phyloP scores from a whole-genome alignment of 30 jellyfish, hydroid and myxozoan species.

The Aurelia aurita region DNA sequence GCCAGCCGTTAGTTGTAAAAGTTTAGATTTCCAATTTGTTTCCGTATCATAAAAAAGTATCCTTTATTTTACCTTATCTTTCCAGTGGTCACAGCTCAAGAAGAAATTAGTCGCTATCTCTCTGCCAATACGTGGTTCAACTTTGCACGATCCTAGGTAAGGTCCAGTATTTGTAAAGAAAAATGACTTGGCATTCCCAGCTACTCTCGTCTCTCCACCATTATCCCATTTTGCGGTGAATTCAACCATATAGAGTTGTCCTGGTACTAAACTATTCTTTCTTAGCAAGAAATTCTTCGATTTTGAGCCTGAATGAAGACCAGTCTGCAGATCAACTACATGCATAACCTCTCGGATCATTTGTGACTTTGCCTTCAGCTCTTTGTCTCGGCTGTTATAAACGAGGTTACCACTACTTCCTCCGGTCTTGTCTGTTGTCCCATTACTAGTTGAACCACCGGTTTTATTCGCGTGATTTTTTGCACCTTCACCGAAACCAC shows the following conservation, averaged over 20 bases:
- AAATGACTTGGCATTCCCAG: constrained; percentile 52
- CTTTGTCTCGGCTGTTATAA: background rate
- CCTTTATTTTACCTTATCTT: constrained; percentile 23
- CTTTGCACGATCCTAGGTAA: constrained; percentile 50
- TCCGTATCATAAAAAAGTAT: too few species aligned
- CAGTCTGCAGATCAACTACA: background rate
- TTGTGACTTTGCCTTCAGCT: constrained; percentile 23
- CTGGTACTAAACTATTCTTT: constrained; percentile 52
- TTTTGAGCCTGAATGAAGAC: background rate
- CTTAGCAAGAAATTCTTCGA: constrained; percentile 15
- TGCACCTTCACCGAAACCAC: constrained; percentile 74
- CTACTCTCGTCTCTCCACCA: constrained; percentile 39
- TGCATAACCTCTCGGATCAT: constrained; percentile 31
- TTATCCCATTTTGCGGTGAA: constrained; percentile 61
- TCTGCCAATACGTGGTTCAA: constrained; percentile 41
- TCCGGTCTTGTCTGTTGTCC: constrained; percentile 15
- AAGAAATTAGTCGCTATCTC: constrained; percentile 37
- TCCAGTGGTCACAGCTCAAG: constrained; percentile 63
- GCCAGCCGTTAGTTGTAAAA: too few species aligned
- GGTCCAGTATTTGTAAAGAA: constrained; percentile 74
- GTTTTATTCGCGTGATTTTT: constrained; percentile 29
- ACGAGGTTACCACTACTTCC: constrained; percentile 28
- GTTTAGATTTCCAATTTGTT: too few species aligned
- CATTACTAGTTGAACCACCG: background rate
- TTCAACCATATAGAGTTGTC: constrained; percentile 66